Evolutionary conservation across 2,113 vertebrate species (phyloP).

Genomic region (Cricetomys ansorgei): DNA sequence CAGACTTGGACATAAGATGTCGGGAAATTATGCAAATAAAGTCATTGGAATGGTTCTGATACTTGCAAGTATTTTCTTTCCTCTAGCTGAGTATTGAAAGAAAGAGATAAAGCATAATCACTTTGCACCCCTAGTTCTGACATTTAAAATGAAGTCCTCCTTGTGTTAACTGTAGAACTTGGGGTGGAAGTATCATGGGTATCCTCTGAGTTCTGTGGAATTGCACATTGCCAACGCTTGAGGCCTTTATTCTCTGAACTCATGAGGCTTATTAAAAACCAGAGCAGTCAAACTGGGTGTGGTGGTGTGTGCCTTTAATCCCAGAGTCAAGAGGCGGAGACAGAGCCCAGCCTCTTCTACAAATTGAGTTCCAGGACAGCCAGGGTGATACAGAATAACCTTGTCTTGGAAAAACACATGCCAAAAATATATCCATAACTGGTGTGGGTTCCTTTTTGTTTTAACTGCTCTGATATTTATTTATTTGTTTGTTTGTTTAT

Average conservation of each 20-base stretch:
- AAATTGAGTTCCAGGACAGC: too few species aligned
- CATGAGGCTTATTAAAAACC: not conserved
- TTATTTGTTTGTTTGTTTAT: too few species aligned
- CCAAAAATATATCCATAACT: too few species aligned
- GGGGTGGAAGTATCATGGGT: fast-evolving
- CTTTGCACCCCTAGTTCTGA: too few species aligned
- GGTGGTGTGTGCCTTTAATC: too few species aligned
- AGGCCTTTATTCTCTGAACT: not conserved
- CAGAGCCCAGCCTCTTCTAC: too few species aligned
- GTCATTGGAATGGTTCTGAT: too few species aligned
- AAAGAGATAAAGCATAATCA: fast-evolving
- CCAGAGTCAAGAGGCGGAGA: too few species aligned
- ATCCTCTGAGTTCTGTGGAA: not conserved
- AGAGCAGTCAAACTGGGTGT: not conserved
- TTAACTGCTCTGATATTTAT: too few species aligned
- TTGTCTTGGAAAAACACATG: too few species aligned
- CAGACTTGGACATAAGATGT: not conserved
- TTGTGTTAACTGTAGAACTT: not conserved
- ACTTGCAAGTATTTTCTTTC: fast-evolving
- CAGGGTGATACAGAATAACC: too few species aligned
- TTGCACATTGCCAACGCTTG: fast-evolving
- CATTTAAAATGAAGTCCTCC: not conserved
- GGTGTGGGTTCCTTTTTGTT: too few species aligned
- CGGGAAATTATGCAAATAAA: fast-evolving
- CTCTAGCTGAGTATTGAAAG: not conserved